A percentile compares a stretch with the other conserved stretches of the same genome.
These are phyloP conservation scores for Lagodon rhomboides DNA, from an alignment of 2,797 vertebrate genomes.

Conservation along the genomic window DNA sequence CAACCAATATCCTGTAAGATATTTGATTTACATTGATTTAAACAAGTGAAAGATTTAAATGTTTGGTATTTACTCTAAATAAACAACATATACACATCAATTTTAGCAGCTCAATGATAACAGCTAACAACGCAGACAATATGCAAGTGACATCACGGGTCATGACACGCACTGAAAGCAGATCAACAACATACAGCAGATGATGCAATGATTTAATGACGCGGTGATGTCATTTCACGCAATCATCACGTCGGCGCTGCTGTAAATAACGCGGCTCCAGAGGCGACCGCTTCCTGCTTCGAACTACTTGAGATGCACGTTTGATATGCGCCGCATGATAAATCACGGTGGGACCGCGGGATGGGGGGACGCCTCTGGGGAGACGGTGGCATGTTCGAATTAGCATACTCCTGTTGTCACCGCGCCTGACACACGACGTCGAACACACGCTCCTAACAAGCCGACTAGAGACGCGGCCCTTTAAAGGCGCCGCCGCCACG, in stretches of 20 bases:
- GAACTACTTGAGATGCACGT: slow-evolving; percentile 9
- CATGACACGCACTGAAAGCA: neutral
- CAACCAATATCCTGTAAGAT: neutral
- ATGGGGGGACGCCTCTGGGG: slow-evolving; percentile 24
- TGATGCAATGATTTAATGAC: neutral
- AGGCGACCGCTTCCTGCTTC: slow-evolving; percentile 7
- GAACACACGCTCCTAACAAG: slow-evolving; percentile 62
- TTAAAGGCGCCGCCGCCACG: slow-evolving; percentile 26
- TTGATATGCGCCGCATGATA: slow-evolving; percentile 56
- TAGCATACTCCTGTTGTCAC: slow-evolving; percentile 57
- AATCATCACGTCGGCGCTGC: neutral
- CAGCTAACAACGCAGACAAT: neutral
- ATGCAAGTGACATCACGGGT: neutral
- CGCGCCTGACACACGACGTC: slow-evolving; percentile 37
- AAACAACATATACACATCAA: neutral
- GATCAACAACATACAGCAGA: neutral
- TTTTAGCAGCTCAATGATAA: neutral
- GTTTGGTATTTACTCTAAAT: neutral
- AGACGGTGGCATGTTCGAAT: slow-evolving; percentile 55
- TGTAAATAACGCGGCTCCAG: slow-evolving; percentile 48
- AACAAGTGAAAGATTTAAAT: neutral
- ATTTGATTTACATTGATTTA: neutral
- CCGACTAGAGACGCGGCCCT: slow-evolving; percentile 60
- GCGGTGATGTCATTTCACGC: neutral
- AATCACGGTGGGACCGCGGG: slow-evolving; percentile 45